Evolutionary conservation across 2,888 invertebrate species (phyloP), one percentile per base, ranked within the genome.

Genomic region (Uloborus plumipes): DNA sequence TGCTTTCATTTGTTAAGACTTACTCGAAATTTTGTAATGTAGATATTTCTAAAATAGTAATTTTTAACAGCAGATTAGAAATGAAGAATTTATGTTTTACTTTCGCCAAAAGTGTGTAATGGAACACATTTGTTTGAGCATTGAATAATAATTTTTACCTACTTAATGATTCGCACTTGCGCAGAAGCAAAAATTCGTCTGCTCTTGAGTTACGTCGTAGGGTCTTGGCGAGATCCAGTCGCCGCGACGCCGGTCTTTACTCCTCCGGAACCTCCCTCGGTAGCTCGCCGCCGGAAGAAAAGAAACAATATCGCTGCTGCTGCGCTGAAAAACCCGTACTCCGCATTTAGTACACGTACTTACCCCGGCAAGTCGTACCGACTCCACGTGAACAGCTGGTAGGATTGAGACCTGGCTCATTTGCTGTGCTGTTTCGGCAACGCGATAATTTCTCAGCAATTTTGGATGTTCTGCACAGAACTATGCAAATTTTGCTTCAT

Each of bases 371-470:
- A 72, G 71, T 22, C 78, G 79, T 80, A 80, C 79, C 49, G 79
- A 74, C 80, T 81, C 80, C 80, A 81, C 80, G 80, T 81, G 80
- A 81, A 81, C 80, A 81, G 80, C 80, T 81, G 80, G 80, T 81
- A 81, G 80, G 75, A 74, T 80, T 61, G 16, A 61, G 64, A 64
- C 49, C 70, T 74, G 49, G 67, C 61, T 81, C 74, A 74, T 81
- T 81, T 74, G 70, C 50, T 51, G 39, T 74, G 61, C 47, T 26
- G 49, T 39, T 74, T 81, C 80, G 74, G 80, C 74, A 81, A 81
- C 80, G 74, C 69, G 58, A 49, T 64, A 65, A 49, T 39, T 59
- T 50, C 58, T 81, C 65, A 70, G 70, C 71, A 72, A 74, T 64
- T 64, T 81, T 75, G 53, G 47, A 73, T 69, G 64, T 58, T 74